Percentiles rank a stretch among this genome's conserved stretches.
Conservation (phyloP, 2,797 vertebrate species). For the Nannoperca australis region DNA sequence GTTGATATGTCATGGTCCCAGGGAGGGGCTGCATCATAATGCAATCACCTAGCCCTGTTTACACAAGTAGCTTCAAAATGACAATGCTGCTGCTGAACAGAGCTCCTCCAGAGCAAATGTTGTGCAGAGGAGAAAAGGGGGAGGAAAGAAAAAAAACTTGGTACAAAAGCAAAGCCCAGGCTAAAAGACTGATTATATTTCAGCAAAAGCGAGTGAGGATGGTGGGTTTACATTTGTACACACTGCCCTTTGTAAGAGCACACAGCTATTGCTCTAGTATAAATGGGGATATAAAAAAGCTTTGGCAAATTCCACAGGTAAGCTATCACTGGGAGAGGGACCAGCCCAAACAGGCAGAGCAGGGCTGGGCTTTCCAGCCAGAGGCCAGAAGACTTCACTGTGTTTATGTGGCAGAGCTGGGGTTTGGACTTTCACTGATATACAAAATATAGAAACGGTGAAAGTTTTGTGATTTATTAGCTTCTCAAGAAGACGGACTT, state of each 20-base stretch:
- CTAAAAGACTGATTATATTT: conserved; percentile 79
- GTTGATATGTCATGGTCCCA: conserved; percentile 64
- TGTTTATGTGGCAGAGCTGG: conserved; percentile 84
- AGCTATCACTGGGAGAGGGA: conserved; percentile 85
- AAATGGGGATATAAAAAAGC: conserved; percentile 85
- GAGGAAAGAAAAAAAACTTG: conserved; percentile 34
- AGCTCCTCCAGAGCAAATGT: conserved; percentile 65
- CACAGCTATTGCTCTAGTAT: conserved; percentile 68
- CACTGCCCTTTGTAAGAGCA: conserved; percentile 76
- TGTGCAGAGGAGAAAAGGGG: conserved; percentile 53
- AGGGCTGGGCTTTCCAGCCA: conserved; percentile 83
- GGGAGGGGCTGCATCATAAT: conserved; percentile 76
- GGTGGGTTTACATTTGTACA: conserved; percentile 75
- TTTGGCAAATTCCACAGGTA: conserved; percentile 92
- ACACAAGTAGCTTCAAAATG: conserved; percentile 75
- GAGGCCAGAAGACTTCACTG: conserved; percentile 81
- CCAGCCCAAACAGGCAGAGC: conserved; percentile 90
- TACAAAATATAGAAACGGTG: conserved; percentile 23
- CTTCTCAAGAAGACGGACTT: neutral
- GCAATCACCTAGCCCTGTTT: conserved; percentile 76
- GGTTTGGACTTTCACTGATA: conserved; percentile 91
- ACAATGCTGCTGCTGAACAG: conserved; percentile 76
- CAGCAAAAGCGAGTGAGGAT: conserved; percentile 60
- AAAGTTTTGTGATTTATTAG: neutral
- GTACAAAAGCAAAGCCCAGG: conserved; percentile 72